Base-by-base conservation (phyloP, 2,113 vertebrate species). In the Tyto alba region DNA sequence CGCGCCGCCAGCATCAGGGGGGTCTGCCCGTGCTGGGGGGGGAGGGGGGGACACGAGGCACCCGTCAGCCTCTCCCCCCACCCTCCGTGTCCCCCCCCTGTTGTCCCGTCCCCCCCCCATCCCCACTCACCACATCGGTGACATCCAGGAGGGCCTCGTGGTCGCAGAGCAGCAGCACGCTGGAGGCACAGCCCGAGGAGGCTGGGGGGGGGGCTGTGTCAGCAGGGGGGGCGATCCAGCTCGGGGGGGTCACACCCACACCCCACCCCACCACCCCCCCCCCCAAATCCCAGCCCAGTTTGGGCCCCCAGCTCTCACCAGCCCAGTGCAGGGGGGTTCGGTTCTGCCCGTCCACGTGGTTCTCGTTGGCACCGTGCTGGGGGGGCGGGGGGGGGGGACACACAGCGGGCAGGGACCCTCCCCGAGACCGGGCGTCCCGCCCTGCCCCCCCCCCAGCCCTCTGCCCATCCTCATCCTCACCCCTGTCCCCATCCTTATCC, bases 321-420 rank as follows among this genome's bases (percentile, higher is more conserved):
- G 98, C 98, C 97, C 98, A 98, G 87, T 98, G 98, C 78, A 98
- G 79, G 1, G 98, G 98, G 4, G 97, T 98, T 5, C 98, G 97
- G 41, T 96, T 97, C 81, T 97, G 97, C 41, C 89, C 32, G 10
- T 98, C 98, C 67, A 96, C 88, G 5, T 96, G 97, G n/a, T 97
- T 43, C 88, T 98, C 98, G 9, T 98, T 97, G 95, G 98, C 98
- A 15, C 98, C 98, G 0, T 97, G 90, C 98, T 98, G 95, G 26
- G 82, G 91, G 90, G 91, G 77, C 62, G 43, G n/a, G n/a, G n/a
- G n/a, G n/a, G n/a, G n/a, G n/a, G n/a, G n/a, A n/a, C n/a, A n/a
- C n/a, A 94, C 50, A 55, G 23, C 0, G 3, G 69, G 75, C 48
- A 43, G 30, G n/a, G 68, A 38, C 22, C 13, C 30, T 26, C 68